Percentiles rank a stretch among this genome's conserved stretches.
Conservation (phyloP, 1,140 invertebrate species). For the Thaumatotibia leucotreta region DNA sequence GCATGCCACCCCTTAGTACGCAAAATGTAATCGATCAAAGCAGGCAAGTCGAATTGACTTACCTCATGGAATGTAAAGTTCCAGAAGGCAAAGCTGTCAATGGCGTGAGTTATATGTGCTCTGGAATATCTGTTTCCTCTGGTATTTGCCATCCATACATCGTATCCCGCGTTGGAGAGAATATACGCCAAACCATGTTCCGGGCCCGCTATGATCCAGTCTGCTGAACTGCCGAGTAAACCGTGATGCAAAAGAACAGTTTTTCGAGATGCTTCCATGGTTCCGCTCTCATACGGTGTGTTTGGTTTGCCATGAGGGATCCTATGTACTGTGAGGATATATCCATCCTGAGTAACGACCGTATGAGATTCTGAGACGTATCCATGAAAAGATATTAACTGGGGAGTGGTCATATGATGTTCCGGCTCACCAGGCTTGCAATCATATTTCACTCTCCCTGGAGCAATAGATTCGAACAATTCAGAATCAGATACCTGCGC, state of each 20-base stretch:
- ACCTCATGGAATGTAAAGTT: constrained; percentile 83
- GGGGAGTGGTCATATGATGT: constrained; percentile 66
- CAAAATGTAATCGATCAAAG: constrained; percentile 84
- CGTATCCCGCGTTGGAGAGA: constrained; percentile 80
- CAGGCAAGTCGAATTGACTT: constrained; percentile 85
- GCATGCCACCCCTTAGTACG: constrained; percentile 72
- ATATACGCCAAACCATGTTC: constrained; percentile 79
- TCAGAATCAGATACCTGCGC: constrained; percentile 39
- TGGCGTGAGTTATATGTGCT: constrained; percentile 70
- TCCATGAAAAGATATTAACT: constrained; percentile 80
- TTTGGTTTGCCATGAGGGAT: constrained; percentile 78
- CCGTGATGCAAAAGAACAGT: constrained; percentile 87
- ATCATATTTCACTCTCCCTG: constrained; percentile 28
- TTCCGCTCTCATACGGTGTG: constrained; percentile 18
- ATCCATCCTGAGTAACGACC: constrained; percentile 83
- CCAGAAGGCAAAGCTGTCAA: constrained; percentile 79
- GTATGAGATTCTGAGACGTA: constrained; percentile 83
- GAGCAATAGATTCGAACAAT: constrained; percentile 55
- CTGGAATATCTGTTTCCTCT: constrained; percentile 81
- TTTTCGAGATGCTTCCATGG: constrained; percentile 36
- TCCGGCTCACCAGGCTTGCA: constrained; percentile 54
- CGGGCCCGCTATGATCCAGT: constrained; percentile 84
- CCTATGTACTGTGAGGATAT: constrained; percentile 83
- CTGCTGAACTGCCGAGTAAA: constrained; percentile 83
- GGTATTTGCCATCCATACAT: constrained; percentile 83